Evolutionary conservation across 1,140 invertebrate genomes (phyloP).

Genomic region (Saccostrea glomerata): DNA sequence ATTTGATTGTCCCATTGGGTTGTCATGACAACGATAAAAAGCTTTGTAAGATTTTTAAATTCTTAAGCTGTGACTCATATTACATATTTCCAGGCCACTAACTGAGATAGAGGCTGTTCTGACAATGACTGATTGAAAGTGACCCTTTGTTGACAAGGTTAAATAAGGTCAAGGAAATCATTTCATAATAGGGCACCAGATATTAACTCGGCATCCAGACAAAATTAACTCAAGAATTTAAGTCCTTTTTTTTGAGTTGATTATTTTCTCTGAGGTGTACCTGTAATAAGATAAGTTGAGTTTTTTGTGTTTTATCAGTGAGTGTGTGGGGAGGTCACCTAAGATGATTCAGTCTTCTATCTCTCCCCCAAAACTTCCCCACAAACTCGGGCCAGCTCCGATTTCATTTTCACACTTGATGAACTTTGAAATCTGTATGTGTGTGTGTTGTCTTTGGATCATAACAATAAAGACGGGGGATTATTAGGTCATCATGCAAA

Average conservation of each 20-base stretch:
- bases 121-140: neutral
- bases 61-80: conserved; percentile 18
- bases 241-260: neutral
- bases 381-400: neutral
- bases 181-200: neutral
- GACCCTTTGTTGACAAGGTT: conserved; percentile 17
- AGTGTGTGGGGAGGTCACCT: neutral
- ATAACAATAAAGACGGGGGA: conserved; percentile 24
- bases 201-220: neutral
- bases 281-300: conserved; percentile 7
- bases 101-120: neutral
- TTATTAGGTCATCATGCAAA: conserved; percentile 36
- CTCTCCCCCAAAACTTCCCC: conserved; percentile 30
- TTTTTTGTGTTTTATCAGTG: conserved; percentile 1
- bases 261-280: neutral
- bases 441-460: conserved; percentile 30
- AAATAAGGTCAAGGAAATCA: conserved; percentile 11
- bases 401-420: conserved; percentile 27
- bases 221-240: neutral
- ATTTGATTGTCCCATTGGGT: neutral
- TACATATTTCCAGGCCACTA: conserved; percentile 9
- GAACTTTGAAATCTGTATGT: conserved; percentile 25
- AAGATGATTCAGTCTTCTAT: conserved; percentile 25
- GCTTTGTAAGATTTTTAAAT: conserved; percentile 25
- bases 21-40: conserved; percentile 33